Base-by-base conservation (phyloP, 2,888 invertebrate genomes). In the Ramazzottius varieornatus region DNA sequence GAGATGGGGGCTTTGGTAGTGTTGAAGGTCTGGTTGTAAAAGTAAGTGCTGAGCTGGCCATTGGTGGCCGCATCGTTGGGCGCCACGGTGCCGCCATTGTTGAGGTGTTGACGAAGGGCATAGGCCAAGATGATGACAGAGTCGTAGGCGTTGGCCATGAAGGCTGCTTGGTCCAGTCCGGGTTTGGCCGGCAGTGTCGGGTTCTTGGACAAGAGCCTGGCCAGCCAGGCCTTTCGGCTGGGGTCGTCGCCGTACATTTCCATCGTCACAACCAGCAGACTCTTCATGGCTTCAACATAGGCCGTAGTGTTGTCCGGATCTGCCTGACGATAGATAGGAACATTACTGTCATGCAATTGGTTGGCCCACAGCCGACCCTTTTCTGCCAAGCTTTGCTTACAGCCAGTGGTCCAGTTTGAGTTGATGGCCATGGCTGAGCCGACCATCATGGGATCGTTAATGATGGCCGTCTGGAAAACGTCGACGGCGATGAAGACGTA, bases 141-240 rank as follows among this genome's bases (percentile, higher is more conserved):
- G 29, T 54, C 54, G 29, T 54, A 29, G 54, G 8, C n/a, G 54
- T 54, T 54, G 54, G 54, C 54, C 54, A 54, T 54, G 54, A 24
- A 24, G 13, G 29, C 16, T 54, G 4, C 20, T 8, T 4, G 29
- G 29, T 8, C 8, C n/a, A 54, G 29, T 54, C 29, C 20, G 29
- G 29, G 54, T 8, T 8, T 40, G 8, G 40, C 40, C 40, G 40
- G 40, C 40, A 40, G 20, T 40, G 40, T 20, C 40, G 20, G 4
- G 29, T n/a, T 29, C 29, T 16, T 54, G 4, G 54, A 54, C 24
- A 4, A 54, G 20, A 16, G 20, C 29, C 24, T 54, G 13, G n/a
- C 8, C 13, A 54, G 4, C 8, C 13, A 16, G 4, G 54, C 54
- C 16, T 16, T 54, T 20, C 40, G 54, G 20, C 40, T 40, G 40